Percentiles rank a stretch among this genome's conserved stretches.
Evolutionary conservation across 2,888 invertebrate genomes (phyloP).

Genomic region (Xestia c-nigrum): DNA sequence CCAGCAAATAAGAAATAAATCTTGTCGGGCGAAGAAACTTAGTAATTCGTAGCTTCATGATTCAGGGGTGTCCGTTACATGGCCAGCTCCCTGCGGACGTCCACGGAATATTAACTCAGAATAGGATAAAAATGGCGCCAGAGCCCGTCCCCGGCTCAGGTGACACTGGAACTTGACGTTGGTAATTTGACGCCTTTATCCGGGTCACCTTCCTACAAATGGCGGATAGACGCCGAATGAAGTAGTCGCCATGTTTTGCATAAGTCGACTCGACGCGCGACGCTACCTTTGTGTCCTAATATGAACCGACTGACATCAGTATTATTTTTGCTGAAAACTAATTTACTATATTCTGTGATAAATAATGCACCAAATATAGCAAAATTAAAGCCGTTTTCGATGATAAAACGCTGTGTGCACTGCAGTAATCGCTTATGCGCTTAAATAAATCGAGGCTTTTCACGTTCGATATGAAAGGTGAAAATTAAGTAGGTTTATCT

Average conservation of each 20-base stretch:
- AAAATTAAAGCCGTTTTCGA: slow-evolving; percentile 24
- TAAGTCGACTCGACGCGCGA: slow-evolving; percentile 65
- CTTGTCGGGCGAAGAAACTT: slow-evolving; percentile 68
- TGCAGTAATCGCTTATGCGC: slow-evolving; percentile 43
- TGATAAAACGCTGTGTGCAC: slow-evolving; percentile 27
- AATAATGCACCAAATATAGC: slow-evolving; percentile 17
- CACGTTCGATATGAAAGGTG: slow-evolving; percentile 23
- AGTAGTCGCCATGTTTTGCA: slow-evolving; percentile 78
- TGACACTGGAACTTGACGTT: slow-evolving; percentile 86
- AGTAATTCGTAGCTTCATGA: slow-evolving; percentile 80
- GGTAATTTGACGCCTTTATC: slow-evolving; percentile 88
- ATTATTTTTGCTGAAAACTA: neutral
- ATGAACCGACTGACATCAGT: slow-evolving; percentile 11
- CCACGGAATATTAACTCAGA: slow-evolving; percentile 87
- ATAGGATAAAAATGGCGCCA: slow-evolving; percentile 87
- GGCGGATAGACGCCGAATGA: slow-evolving; percentile 76
- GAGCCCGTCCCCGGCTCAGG: slow-evolving; percentile 81
- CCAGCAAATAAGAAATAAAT: slow-evolving; percentile 67
- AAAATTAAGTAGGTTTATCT: slow-evolving; percentile 41
- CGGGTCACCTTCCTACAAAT: slow-evolving; percentile 84
- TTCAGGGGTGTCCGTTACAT: slow-evolving; percentile 82
- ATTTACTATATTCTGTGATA: slow-evolving; percentile 7
- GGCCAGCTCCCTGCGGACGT: slow-evolving; percentile 81
- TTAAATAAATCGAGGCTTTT: slow-evolving; percentile 47
- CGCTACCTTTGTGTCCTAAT: slow-evolving; percentile 46